A percentile compares a stretch with the other conserved stretches of the same genome.
Evolutionary conservation across 2,888 invertebrate species (phyloP).

Genomic region (Sinotaia quadrata): DNA sequence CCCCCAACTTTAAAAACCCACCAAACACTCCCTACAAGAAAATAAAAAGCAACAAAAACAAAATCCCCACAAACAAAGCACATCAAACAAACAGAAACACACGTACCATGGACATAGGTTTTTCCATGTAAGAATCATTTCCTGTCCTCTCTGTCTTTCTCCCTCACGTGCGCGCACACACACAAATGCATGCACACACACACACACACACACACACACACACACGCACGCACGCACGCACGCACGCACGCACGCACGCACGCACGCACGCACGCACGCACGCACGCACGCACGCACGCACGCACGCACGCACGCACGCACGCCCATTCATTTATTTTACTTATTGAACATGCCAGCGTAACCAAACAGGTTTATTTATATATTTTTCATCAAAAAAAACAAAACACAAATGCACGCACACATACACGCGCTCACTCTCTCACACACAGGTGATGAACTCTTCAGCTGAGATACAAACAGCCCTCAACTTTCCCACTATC

Average conservation of each 20-base stretch:
- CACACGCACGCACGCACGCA: neutral
- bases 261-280: conserved; percentile 4
- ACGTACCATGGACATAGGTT: no score
- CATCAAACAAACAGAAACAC: no score
- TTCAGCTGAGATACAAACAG: conserved; percentile 38
- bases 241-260: conserved; percentile 1
- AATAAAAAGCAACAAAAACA: no score
- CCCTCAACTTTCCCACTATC: conserved; percentile 38
- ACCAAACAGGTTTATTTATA: no score
- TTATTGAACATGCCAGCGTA: no score
- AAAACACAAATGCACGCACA: conserved; percentile 6
- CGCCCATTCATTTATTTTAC: no score
- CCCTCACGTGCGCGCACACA: neutral
- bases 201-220: conserved; percentile 10
- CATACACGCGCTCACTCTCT: neutral
- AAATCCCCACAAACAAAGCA: no score
- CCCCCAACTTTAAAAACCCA: no score
- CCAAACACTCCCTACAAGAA: no score
- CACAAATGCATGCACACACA: conserved; percentile 1
- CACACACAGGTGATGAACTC: conserved; percentile 40
- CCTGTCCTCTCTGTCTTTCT: neutral
- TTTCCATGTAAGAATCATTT: no score
- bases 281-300: conserved; percentile 4
- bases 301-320: conserved; percentile 4
- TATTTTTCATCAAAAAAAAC: no score